Conservation (phyloP, 2,797 vertebrate genomes). For the Sebastes glaucus region DNA sequence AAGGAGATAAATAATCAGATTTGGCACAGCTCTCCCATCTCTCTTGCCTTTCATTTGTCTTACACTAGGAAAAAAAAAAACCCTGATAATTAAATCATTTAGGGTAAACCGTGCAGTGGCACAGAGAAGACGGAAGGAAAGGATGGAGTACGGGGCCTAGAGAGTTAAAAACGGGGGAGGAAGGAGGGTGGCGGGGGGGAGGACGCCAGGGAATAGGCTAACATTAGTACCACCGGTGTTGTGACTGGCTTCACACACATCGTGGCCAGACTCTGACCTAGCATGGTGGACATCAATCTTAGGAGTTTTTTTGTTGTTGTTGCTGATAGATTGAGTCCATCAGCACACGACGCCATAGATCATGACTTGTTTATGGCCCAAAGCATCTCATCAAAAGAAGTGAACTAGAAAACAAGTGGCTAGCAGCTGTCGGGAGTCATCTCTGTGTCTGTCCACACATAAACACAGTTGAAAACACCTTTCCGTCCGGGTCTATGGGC, state of each 20-base stretch:
- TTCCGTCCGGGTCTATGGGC: slow-evolving; percentile 36
- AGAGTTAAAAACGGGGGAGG: slow-evolving; percentile 70
- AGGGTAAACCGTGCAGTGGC: slow-evolving; percentile 89
- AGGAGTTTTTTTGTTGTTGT: background rate
- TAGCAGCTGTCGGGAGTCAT: slow-evolving; percentile 41
- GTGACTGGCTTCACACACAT: slow-evolving; percentile 79
- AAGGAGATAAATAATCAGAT: slow-evolving; percentile 97
- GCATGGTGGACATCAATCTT: slow-evolving; percentile 62
- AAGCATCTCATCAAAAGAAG: slow-evolving; percentile 63
- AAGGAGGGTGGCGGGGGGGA: slow-evolving; percentile 55
- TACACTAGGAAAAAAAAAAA: slow-evolving; percentile 92
- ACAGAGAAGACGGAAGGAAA: slow-evolving; percentile 70
- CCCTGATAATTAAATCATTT: slow-evolving; percentile 97
- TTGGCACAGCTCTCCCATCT: slow-evolving; percentile 89
- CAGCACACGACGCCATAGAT: slow-evolving; percentile 42
- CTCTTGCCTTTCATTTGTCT: slow-evolving; percentile 95
- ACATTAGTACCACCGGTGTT: slow-evolving; percentile 83
- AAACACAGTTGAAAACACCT: slow-evolving; percentile 49
- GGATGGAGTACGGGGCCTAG: slow-evolving; percentile 63
- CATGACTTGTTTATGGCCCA: slow-evolving; percentile 60
- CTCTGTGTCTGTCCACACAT: slow-evolving; percentile 31
- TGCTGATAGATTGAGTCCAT: slow-evolving; percentile 62
- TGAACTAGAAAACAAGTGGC: slow-evolving; percentile 62
- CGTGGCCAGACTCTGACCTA: slow-evolving; percentile 82
- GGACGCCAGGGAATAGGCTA: slow-evolving; percentile 73